Evolutionary conservation across 2,888 invertebrate genomes (phyloP), one percentile per base, ranked within the genome.

Genomic region (Geotrupes spiniger): DNA sequence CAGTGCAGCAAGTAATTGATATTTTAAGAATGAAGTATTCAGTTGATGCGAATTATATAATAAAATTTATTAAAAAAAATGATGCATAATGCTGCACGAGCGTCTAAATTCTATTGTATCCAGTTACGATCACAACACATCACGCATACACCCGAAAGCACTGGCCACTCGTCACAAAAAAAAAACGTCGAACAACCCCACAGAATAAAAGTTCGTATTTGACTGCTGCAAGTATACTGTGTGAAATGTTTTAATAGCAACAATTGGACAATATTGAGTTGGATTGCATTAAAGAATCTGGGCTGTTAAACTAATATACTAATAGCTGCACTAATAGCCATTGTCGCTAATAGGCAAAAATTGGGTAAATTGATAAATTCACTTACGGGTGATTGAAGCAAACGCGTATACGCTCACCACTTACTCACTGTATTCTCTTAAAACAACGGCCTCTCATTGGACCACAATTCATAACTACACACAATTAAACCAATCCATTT

Each of bases 321-420:
- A 70, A 70, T 71, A 69, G 70, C 69, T 71, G 72, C 70, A 71
- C 71, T 73, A 73, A 73, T 72, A 71, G 72, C 70, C 68, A 71
- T 72, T 72, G 71, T 71, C 68, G 70, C 72, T 74, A 74, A 74
- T 74, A 70, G 73, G 73, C 72, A 73, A 74, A 74, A 74, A 74
- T 74, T 74, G 73, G 73, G 73, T 74, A 74, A 74, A 74, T 74
- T 74, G 73, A 74, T 74, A 73, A 73, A 73, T 73, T 73, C 73
- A 73, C 68, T 71, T 72, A 69, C 55, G 55, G 54, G 58, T 52
- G 56, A 57, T 58, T 58, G 58, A 57, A 48, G 51, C 57, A 55
- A 57, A 26, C 26, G 11, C 11, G 11, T 39, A 38, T 5, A 39
- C 27, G 39, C 27, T 39, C 26, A n/a, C 12, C 12, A 11, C 14